These are phyloP conservation scores for Lepeophtheirus nordmannii DNA, from an alignment of 2,888 invertebrate species.

Conservation along the genomic window DNA sequence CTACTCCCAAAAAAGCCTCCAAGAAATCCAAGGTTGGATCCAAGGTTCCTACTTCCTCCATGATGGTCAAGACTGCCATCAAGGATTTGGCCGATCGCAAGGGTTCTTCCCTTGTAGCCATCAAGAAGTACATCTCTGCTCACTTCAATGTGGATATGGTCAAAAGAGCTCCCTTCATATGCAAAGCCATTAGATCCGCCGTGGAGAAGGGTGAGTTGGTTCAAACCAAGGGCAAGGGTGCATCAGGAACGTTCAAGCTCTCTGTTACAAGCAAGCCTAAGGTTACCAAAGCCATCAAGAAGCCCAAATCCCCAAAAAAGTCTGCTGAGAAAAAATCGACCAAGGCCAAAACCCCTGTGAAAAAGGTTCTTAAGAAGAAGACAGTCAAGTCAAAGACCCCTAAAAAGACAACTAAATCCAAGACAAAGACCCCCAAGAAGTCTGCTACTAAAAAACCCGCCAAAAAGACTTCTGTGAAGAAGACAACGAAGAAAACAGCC, in stretches of 20 bases:
- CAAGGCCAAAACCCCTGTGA: constrained; percentile 27
- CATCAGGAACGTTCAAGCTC: constrained; percentile 27
- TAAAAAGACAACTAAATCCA: constrained; percentile 27
- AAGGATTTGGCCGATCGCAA: too few relatives aligned
- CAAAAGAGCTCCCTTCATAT: constrained; percentile 29
- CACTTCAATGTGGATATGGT: constrained; percentile 36
- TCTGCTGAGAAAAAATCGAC: constrained; percentile 26
- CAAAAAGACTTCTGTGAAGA: constrained; percentile 26
- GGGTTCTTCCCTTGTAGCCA: constrained; percentile 37
- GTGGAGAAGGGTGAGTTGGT: constrained; percentile 33
- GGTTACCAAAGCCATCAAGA: constrained; percentile 30
- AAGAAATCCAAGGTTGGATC: constrained; percentile 31
- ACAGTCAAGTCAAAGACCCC: too few relatives aligned
- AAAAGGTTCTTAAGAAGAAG: constrained; percentile 28
- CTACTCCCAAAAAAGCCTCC: not conserved
- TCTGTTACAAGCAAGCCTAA: constrained; percentile 7
- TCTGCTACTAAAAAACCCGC: constrained; percentile 13
- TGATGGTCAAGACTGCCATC: too few relatives aligned
- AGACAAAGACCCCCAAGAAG: constrained; percentile 25
- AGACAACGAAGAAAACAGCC: constrained; percentile 26
- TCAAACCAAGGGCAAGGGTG: constrained; percentile 31
- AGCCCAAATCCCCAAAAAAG: constrained; percentile 32
- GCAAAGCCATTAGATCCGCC: constrained; percentile 33
- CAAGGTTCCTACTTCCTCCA: too few relatives aligned
- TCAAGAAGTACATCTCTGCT: constrained; percentile 36